phyloP scores from a whole-genome alignment of 2,113 vertebrate species.

The Scalopus aquaticus region DNA sequence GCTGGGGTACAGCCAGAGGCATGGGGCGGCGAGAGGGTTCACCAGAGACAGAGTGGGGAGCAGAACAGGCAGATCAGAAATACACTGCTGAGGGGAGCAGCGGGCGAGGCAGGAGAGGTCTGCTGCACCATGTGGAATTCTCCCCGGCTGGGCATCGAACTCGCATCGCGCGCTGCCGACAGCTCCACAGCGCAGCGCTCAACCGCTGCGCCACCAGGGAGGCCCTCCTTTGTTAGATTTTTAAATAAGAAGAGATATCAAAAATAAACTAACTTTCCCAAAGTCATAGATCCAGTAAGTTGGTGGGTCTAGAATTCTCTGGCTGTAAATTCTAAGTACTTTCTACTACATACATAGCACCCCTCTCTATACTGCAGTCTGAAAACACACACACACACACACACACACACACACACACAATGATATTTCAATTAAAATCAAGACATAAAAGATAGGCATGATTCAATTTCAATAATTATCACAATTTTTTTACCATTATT shows the following conservation, averaged over 20 bases:
- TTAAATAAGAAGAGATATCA: conserved; percentile 37
- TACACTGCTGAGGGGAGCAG: too few relatives aligned
- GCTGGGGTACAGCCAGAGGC: too few relatives aligned
- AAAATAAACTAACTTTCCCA: background rate
- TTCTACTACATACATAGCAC: background rate
- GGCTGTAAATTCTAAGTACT: background rate
- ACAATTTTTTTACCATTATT: background rate
- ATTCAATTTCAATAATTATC: background rate
- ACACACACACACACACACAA: background rate
- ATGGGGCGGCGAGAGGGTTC: too few relatives aligned
- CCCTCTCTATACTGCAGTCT: background rate
- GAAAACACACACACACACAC: background rate
- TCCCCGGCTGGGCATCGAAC: too few relatives aligned
- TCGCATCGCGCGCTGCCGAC: too few relatives aligned
- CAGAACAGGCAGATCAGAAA: too few relatives aligned
- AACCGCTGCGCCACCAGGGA: too few relatives aligned
- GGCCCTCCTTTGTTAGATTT: background rate
- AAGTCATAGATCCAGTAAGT: background rate
- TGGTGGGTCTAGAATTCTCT: background rate
- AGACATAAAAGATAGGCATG: background rate
- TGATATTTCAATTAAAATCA: background rate
- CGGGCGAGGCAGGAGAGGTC: too few relatives aligned
- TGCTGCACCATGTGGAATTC: too few relatives aligned
- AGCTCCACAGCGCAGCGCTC: too few relatives aligned
- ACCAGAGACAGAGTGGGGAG: too few relatives aligned